Base-by-base conservation (phyloP, 2,888 invertebrate genomes). In the Scaptomyza parva region DNA sequence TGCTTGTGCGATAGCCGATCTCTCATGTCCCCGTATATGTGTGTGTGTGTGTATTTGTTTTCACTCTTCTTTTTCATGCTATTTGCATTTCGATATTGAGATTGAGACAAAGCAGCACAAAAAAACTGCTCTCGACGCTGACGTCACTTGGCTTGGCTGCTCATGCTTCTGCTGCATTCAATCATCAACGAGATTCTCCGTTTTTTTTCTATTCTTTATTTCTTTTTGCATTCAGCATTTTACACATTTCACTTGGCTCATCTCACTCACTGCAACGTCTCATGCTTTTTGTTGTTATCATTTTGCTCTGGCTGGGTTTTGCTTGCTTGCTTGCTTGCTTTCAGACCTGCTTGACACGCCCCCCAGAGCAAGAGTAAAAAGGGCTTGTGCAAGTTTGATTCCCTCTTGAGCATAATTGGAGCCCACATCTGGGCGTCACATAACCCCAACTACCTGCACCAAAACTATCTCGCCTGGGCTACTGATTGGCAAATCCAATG, bases 51-150 rank as follows among this genome's bases (percentile, higher is more conserved):
- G 44, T 72, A 65, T 75, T 81, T 81, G 81, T 80, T 78, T 82
- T 83, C 64, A 64, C 76, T 83, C 76, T 81, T 53, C 2, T 41
- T 61, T 76, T 77, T 78, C 50, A 44, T 50, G 30, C 58, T 85
- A 85, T 85, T 85, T 86, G 86, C 86, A 85, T 85, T 85, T 85
- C 78, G 86, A 82, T 85, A 85, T 85, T 85, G 84, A 81, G 84
- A 78, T 86, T 86, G 84, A 81, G 82, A 84, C 82, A 82, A 84
- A 76, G 76, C 66, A 66, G 51, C 66, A 70, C 54, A 70, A 76
- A 55, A 72, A 74, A 70, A 53, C 35, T 63, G 62, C 53, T 62
- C 43, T 60, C 41, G 63, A 51, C 41, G 57, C 50, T 44, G 52
- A 28, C 40, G 37, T 26, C 18, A 24, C 14, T 11, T n/a, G n/a